phyloP scores from a whole-genome alignment of 2,113 vertebrate genomes.

The Poeciliopsis occidentalis region DNA sequence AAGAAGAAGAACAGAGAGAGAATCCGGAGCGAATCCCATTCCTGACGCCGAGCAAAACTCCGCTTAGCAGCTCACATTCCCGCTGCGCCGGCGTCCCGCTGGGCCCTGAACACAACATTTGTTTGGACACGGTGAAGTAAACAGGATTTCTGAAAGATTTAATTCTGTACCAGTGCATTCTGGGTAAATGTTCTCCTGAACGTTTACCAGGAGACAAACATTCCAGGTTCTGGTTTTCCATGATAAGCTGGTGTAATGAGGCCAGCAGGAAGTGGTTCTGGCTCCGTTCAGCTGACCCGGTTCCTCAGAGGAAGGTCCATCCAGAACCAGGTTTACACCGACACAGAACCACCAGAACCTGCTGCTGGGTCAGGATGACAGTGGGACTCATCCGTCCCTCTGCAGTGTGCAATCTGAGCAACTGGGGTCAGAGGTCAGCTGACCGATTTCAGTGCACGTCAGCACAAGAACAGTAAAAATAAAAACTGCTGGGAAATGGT shows the following conservation, averaged over 20 bases:
- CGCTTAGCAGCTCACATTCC: background rate
- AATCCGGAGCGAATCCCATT: background rate
- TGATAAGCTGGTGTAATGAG: background rate
- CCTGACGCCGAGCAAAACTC: background rate
- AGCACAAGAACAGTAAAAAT: too few species aligned
- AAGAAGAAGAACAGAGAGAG: background rate
- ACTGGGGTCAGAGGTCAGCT: too few species aligned
- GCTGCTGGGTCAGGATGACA: too few species aligned
- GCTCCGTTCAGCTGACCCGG: background rate
- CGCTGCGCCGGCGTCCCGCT: constrained; percentile 3
- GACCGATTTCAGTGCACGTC: too few species aligned
- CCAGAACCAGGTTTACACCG: too few species aligned
- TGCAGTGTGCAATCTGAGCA: too few species aligned
- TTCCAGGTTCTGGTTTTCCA: background rate
- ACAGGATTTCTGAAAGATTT: background rate
- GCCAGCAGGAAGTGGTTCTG: background rate
- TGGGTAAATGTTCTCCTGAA: background rate
- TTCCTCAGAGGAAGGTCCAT: background rate
- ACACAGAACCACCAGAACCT: too few species aligned
- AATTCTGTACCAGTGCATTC: background rate
- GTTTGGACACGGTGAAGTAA: background rate
- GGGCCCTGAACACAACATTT: background rate
- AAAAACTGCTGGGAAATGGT: too few species aligned
- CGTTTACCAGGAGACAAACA: background rate
- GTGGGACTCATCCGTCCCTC: too few species aligned